Evolutionary conservation across 2,797 vertebrate genomes (phyloP).

Genomic region (Tachyglossus aculeatus): DNA sequence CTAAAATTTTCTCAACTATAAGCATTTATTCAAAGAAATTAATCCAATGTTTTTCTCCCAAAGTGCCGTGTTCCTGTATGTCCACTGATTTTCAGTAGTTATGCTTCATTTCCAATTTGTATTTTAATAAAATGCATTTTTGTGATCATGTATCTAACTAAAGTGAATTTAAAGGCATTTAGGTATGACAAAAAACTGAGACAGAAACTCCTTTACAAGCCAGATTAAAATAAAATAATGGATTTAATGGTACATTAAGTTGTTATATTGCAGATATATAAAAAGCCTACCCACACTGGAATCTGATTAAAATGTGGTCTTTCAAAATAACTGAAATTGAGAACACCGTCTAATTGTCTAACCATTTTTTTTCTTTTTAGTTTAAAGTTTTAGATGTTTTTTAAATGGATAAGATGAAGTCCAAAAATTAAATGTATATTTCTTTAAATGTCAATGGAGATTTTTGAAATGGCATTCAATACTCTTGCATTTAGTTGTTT

Average conservation of each 20-base stretch:
- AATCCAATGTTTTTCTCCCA: neutral
- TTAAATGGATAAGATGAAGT: constrained; percentile 9
- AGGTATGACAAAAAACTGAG: neutral
- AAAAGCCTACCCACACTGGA: constrained; percentile 17
- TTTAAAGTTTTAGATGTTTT: constrained; percentile 19
- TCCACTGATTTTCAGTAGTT: neutral
- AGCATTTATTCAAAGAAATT: constrained; percentile 11
- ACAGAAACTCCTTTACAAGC: neutral
- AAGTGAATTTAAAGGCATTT: neutral
- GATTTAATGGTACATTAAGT: constrained; percentile 24
- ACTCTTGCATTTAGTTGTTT: neutral
- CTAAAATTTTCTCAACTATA: constrained; percentile 21
- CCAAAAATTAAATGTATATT: constrained; percentile 27
- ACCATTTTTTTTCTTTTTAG: neutral
- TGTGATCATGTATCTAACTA: too few species aligned
- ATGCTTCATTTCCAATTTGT: constrained; percentile 9
- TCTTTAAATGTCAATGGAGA: constrained; percentile 31
- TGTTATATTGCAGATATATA: constrained; percentile 3
- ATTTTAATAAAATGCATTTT: too few species aligned
- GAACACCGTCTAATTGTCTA: neutral
- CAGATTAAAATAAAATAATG: constrained; percentile 6
- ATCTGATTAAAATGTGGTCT: constrained; percentile 29
- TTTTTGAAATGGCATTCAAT: constrained; percentile 44
- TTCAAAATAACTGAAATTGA: constrained; percentile 22
- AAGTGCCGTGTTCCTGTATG: neutral